phyloP scores from a whole-genome alignment of 2,888 invertebrate genomes.

The Arctia plantaginis region DNA sequence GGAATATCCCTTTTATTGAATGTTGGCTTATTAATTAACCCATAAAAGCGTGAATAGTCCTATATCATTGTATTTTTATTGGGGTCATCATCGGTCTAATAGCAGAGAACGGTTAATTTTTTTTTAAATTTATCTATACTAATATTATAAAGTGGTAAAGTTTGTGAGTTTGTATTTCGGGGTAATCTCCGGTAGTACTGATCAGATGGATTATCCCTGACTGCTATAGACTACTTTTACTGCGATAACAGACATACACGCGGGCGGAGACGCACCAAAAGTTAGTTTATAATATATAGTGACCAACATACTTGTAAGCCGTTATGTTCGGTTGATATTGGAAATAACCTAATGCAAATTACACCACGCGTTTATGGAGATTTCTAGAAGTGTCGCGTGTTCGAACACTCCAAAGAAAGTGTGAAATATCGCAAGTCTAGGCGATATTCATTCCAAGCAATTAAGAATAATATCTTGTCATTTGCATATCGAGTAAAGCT shows the following conservation, averaged over 20 bases:
- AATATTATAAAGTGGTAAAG: too few relatives aligned
- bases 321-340: conserved; percentile 39
- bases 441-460: neutral
- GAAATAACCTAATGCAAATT: conserved; percentile 44
- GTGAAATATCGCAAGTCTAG: conserved; percentile 28
- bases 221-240: too few relatives aligned
- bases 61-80: neutral
- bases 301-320: conserved; percentile 15
- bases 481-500: conserved; percentile 4
- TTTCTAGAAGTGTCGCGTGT: conserved; percentile 28
- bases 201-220: too few relatives aligned
- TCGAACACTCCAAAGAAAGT: conserved; percentile 33
- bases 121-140: neutral
- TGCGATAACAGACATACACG: too few relatives aligned
- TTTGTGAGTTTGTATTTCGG: too few relatives aligned
- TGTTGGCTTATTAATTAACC: neutral
- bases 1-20: neutral
- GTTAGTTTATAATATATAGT: neutral
- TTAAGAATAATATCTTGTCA: conserved; percentile 2
- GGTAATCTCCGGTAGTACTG: too few relatives aligned
- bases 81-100: neutral
- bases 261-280: too few relatives aligned
- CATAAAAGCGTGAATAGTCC: neutral
- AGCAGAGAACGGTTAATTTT: neutral
- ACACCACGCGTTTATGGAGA: conserved; percentile 33